These are phyloP conservation scores for Ascaphus truei DNA, from an alignment of 2,113 vertebrate genomes.

Conservation along the genomic window DNA sequence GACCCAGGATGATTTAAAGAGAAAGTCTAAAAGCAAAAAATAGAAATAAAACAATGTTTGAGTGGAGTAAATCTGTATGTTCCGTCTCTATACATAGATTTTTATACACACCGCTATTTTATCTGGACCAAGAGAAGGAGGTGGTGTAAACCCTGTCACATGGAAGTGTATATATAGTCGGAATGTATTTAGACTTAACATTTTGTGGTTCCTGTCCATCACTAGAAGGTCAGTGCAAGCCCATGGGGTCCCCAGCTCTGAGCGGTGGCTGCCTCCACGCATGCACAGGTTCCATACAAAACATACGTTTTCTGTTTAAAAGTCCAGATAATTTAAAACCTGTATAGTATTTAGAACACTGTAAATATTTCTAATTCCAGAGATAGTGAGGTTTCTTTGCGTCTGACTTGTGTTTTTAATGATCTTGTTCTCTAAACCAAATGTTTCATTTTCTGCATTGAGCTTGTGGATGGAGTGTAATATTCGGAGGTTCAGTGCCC, in stretches of 20 bases:
- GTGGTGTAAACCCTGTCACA: background rate
- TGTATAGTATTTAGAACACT: slow-evolving; percentile 71
- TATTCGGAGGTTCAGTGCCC: slow-evolving; percentile 49
- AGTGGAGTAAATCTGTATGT: no score
- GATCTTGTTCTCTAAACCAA: slow-evolving; percentile 52
- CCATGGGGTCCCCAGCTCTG: no score
- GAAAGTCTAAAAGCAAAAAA: no score
- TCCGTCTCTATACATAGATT: no score
- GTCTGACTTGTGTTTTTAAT: slow-evolving; percentile 54
- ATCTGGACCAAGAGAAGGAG: background rate
- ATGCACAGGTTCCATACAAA: background rate
- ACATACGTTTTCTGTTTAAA: slow-evolving; percentile 44
- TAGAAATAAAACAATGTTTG: no score
- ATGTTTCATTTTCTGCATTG: slow-evolving; percentile 40
- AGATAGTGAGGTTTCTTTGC: slow-evolving; percentile 47
- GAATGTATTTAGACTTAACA: slow-evolving; percentile 12
- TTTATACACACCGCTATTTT: no score
- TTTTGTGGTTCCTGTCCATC: background rate
- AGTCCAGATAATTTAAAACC: slow-evolving; percentile 59
- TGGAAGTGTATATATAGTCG: slow-evolving; percentile 22
- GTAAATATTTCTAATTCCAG: slow-evolving; percentile 69
- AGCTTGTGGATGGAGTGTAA: slow-evolving; percentile 53
- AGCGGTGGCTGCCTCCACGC: no score
- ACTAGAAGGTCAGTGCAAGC: background rate
- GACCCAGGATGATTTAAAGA: no score